These are phyloP conservation scores for Steinernema feltiae DNA, from an alignment of 1,140 invertebrate genomes.

Conservation along the genomic window DNA sequence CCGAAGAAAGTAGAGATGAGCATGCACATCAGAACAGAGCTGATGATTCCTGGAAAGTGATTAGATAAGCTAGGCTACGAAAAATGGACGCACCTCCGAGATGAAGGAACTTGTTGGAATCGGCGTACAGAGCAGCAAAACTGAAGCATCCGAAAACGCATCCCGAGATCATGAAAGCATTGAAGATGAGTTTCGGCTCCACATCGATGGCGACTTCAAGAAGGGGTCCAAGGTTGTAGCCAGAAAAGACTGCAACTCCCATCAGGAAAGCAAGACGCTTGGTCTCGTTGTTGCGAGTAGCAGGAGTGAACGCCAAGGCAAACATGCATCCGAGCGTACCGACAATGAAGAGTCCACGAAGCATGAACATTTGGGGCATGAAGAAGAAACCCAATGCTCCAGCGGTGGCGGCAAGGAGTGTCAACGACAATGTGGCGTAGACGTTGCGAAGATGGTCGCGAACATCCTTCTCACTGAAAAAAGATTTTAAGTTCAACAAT, in stretches of 20 bases:
- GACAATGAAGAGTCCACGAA: conserved; percentile 8
- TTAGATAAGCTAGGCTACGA: neutral
- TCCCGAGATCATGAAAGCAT: conserved; percentile 77
- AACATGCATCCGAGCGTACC: conserved; percentile 26
- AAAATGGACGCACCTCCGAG: conserved; percentile 63
- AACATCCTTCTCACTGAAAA: conserved; percentile 30
- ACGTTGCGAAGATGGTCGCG: conserved; percentile 29
- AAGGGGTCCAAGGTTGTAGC: conserved; percentile 27
- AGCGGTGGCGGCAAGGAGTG: conserved; percentile 16
- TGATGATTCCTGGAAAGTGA: conserved; percentile 64
- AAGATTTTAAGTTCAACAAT: conserved; percentile 17
- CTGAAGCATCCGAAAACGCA: conserved; percentile 84
- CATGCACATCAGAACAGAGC: conserved; percentile 66
- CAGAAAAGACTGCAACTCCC: conserved; percentile 23
- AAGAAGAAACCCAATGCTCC: conserved; percentile 25
- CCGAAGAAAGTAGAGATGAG: conserved; percentile 73
- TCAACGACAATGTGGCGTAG: conserved; percentile 28
- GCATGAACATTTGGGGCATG: neutral
- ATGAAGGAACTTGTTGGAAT: conserved; percentile 77
- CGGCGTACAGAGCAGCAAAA: conserved; percentile 73
- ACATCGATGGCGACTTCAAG: conserved; percentile 26
- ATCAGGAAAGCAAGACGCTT: conserved; percentile 33
- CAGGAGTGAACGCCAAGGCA: conserved; percentile 22
- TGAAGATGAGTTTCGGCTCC: conserved; percentile 73
- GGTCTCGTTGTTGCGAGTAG: conserved; percentile 26